Evolutionary conservation across 2,888 invertebrate genomes (phyloP), one percentile per base, ranked within the genome.

Genomic region (Deilephila porcellus): DNA sequence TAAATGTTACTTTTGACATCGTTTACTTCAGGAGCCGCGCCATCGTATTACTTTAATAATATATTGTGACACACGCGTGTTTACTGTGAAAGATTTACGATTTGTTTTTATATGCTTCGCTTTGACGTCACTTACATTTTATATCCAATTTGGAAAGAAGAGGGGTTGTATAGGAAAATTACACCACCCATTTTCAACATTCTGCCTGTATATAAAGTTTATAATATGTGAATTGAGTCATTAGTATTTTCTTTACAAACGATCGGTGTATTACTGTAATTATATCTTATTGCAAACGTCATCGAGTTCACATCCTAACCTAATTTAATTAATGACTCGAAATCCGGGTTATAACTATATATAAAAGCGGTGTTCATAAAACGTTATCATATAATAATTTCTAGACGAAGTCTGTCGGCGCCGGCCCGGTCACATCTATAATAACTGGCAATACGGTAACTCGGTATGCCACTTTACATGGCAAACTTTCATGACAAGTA

Each of bases 321-420:
- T 64, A 7, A 64, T 5, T 37, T 37, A 34, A 34, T 34, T 34
- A 17, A 19, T n/a, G 6, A 8, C n/a, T 37, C 3, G 20, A 11
- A 37, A 34, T 64, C 63, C n/a, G 63, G 37, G 63, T n/a, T n/a
- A 64, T 64, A 37, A 64, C 32, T 6, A 63, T n/a, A 64, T 37
- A 64, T 64, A n/a, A 37, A 64, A 64, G 37, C n/a, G 34, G 11
- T 64, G 63, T 64, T 37, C 63, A n/a, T 64, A 64, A 64, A 64
- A 64, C 37, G 63, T 64, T 37, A 64, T 64, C 63, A 37, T 64
- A 37, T 64, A 64, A 64, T n/a, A 20, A 37, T 37, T 37, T 64
- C n/a, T 64, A 37, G 37, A 37, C 37, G 8, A 37, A 20, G 19
- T 19, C 37, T 25, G 25, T n/a, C 19, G 17, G 37, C n/a, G 63